Evolutionary conservation across 2,888 invertebrate species (phyloP), one percentile per base, ranked within the genome.

Genomic region (Eupelmus urozonus): DNA sequence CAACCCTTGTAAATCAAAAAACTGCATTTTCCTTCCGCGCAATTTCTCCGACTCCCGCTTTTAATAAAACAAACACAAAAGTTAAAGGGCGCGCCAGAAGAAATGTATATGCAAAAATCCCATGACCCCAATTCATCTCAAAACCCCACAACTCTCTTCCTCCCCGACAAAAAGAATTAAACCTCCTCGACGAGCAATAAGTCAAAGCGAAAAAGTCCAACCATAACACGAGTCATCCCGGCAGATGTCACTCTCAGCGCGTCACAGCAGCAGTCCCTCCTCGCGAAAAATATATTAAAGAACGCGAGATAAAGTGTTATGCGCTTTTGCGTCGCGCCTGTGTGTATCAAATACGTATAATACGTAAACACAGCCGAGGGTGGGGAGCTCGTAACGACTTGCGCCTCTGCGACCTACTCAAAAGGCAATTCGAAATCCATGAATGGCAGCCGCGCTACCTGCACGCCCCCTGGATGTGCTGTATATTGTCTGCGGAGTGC

Each of bases 391-490:
- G 65, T 65, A 71, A 71, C 11, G 18, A 62, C 16, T 45, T 25
- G 55, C 49, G 2, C 23, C n/a, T n/a, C n/a, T n/a, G n/a, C 66
- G 53, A 69, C 27, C 67, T 71, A 72, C 75, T 79, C 75, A 79
- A 79, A 79, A 75, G 76, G 53, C 67, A 53, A 76, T 76, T 79
- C 76, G 49, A 76, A 79, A 76, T 72, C 76, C 79, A 76, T 79
- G 79, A 76, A 76, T 73, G 69, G 25, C 69, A 72, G 72, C 63
- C 51, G 69, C 27, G 42, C 27, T 1, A n/a, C n/a, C n/a, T n/a
- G n/a, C 65, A 11, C 40, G n/a, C 25, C 25, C 45, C 53, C 49
- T 60, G 49, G 20, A 57, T 45, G 51, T 42, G 13, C 65, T 55
- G 66, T 60, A 62, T 65, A 72, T 62, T n/a, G n/a, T n/a, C n/a